Evolutionary conservation across 2,888 invertebrate species (phyloP), one percentile per base, ranked within the genome.

Genomic region (Hoplodrina blanda): DNA sequence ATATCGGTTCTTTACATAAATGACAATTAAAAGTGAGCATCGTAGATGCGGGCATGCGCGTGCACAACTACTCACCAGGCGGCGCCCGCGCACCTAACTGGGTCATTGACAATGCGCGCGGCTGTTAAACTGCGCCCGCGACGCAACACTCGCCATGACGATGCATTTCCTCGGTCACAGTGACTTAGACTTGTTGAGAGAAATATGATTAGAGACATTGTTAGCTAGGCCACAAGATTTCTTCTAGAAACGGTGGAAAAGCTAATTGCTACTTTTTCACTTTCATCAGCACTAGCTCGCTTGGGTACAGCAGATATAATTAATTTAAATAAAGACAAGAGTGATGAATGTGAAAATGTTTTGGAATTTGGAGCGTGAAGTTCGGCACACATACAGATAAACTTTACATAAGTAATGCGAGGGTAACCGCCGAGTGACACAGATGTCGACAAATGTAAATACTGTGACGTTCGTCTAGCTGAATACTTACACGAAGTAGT

Each of bases 51-150:
- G 82, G 84, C 67, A 65, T 60, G 67, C 59, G 64, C 56, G 54
- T 19, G 71, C 55, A 37, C 57, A 57, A 4, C 41, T 41, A 30
- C 50, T 6, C 49, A 25, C 41, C 15, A 63, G 41, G n/a, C 76
- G 65, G 76, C 76, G 84, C 80, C 65, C 69, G 73, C 81, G 75
- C 82, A 69, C 46, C 64, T 78, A 86, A 78, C 83, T 86, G 63
- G 86, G 86, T 87, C 87, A 86, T 85, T 87, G 86, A 81, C 86
- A 81, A 83, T 64, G 62, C 50, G 71, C 73, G 75, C 63, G 65
- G 62, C 63, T 68, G 63, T 64, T 60, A 53, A 69, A 57, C 64
- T 70, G 74, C 62, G 75, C 75, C 49, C 54, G 76, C 66, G 60
- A 56, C 65, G 61, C 49, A 64, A 46, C 66, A 52, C 52, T 68